phyloP scores from a whole-genome alignment of 2,113 vertebrate species.

The Anguilla rostrata region DNA sequence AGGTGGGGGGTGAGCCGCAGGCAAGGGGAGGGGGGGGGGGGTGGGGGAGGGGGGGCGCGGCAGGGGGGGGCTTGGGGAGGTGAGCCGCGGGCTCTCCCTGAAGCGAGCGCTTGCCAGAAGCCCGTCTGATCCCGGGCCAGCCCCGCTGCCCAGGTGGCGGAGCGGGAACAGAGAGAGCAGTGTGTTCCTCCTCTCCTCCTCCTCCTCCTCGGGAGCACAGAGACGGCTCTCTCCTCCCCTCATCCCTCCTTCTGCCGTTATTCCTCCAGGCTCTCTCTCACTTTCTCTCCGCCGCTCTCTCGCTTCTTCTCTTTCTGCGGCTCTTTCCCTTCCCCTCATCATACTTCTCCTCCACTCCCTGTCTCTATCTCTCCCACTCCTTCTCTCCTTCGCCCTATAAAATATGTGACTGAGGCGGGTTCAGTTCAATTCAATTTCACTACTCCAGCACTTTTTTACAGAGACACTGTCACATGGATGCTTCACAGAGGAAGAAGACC shows the following conservation, averaged over 20 bases:
- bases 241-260: slow-evolving; percentile 7
- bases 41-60: slow-evolving; percentile 14
- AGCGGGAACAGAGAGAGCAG: slow-evolving; percentile 65
- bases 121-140: slow-evolving; percentile 68
- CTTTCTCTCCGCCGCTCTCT: background rate
- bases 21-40: too few species aligned
- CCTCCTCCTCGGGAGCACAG: slow-evolving; percentile 55
- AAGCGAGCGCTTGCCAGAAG: slow-evolving; percentile 58
- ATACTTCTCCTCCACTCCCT: background rate
- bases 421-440: too few species aligned
- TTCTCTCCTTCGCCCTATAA: background rate
- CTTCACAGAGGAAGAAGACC: too few species aligned
- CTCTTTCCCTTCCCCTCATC: background rate
- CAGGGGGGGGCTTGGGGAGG: slow-evolving; percentile 29
- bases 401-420: too few species aligned
- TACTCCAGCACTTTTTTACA: too few species aligned
- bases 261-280: background rate
- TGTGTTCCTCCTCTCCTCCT: slow-evolving; percentile 38
- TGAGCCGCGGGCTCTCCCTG: slow-evolving; percentile 49
- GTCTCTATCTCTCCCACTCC: background rate
- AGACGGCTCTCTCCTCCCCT: slow-evolving; percentile 17
- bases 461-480: too few species aligned
- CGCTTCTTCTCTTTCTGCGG: background rate
- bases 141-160: slow-evolving; percentile 66
- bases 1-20: too few species aligned